A percentile compares a stretch with the other conserved stretches of the same genome.
Evolutionary conservation across 2,797 vertebrate genomes (phyloP).

Genomic region (Coregonus ussuriensis): DNA sequence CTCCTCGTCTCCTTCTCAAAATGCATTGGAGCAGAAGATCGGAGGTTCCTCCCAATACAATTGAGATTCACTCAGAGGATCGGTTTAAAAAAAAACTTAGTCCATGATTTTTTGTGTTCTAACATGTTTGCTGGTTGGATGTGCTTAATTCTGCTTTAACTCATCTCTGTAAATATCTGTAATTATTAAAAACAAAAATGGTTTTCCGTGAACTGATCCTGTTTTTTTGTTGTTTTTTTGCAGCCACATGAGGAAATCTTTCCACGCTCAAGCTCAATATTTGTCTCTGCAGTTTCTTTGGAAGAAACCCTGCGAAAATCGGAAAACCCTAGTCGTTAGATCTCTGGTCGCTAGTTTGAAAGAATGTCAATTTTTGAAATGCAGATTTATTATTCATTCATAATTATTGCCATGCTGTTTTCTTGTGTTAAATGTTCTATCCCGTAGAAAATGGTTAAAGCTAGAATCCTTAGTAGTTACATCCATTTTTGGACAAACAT

Average conservation of each 20-base stretch:
- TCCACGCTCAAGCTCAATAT: not conserved
- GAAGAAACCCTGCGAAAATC: not conserved
- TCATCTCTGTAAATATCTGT: conserved; percentile 77
- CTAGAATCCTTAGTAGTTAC: too few species aligned
- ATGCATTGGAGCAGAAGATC: not conserved
- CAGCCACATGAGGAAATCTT: not conserved
- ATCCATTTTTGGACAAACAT: too few species aligned
- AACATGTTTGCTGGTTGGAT: conserved; percentile 50
- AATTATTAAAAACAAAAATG: conserved; percentile 74
- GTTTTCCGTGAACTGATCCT: conserved; percentile 62
- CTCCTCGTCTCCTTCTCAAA: not conserved
- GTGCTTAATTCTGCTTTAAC: conserved; percentile 60
- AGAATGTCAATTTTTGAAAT: not conserved
- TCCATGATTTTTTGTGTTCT: conserved; percentile 39
- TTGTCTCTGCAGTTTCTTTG: not conserved
- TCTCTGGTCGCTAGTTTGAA: conserved; percentile 33
- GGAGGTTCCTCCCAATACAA: not conserved
- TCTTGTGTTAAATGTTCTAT: not conserved
- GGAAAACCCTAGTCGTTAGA: not conserved
- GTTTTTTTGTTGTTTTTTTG: conserved; percentile 34
- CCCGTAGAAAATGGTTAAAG: too few species aligned
- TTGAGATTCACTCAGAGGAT: conserved; percentile 7
- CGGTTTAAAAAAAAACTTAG: not conserved
- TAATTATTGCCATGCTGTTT: not conserved
- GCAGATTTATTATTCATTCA: not conserved